A percentile compares a stretch with the other conserved stretches of the same genome.
phyloP scores from a whole-genome alignment of 2,113 vertebrate species.

The Tragelaphus buxtoni region DNA sequence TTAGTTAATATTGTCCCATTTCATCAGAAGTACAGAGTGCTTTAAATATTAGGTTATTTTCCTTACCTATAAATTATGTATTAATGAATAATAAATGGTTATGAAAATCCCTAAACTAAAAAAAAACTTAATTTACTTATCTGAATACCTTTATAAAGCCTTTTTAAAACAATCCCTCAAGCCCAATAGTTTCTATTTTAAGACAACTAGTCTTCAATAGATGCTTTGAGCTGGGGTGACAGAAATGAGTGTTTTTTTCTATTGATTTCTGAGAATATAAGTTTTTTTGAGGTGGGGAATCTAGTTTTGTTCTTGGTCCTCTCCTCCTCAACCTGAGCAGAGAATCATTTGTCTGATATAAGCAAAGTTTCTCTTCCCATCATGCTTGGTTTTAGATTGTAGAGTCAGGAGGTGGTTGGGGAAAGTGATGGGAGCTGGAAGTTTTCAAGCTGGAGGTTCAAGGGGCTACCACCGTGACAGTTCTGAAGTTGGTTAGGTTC shows the following conservation, averaged over 20 bases:
- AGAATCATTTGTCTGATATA: not conserved
- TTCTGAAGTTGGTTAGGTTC: constrained; percentile 70
- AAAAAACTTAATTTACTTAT: not conserved
- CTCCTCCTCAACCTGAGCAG: not conserved
- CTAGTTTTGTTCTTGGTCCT: not conserved
- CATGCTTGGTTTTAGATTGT: not conserved
- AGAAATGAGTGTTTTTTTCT: not conserved
- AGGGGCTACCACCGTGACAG: constrained; percentile 58
- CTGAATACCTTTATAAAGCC: not conserved
- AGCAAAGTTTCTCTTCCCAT: not conserved
- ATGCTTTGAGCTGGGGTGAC: not conserved
- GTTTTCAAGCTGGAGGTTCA: not conserved
- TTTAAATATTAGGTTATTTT: constrained; percentile 1
- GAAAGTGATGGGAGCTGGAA: not conserved
- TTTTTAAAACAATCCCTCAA: not conserved
- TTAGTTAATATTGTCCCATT: not conserved
- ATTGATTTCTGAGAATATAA: not conserved
- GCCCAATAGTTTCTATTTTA: not conserved
- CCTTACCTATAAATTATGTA: not conserved
- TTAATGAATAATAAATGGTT: not conserved
- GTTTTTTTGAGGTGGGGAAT: not conserved
- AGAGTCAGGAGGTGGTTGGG: not conserved
- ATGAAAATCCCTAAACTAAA: not conserved
- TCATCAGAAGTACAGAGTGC: not conserved
- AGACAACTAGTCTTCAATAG: not conserved